Evolutionary conservation across 1,140 invertebrate genomes (phyloP).

Genomic region (Bombus confusus): DNA sequence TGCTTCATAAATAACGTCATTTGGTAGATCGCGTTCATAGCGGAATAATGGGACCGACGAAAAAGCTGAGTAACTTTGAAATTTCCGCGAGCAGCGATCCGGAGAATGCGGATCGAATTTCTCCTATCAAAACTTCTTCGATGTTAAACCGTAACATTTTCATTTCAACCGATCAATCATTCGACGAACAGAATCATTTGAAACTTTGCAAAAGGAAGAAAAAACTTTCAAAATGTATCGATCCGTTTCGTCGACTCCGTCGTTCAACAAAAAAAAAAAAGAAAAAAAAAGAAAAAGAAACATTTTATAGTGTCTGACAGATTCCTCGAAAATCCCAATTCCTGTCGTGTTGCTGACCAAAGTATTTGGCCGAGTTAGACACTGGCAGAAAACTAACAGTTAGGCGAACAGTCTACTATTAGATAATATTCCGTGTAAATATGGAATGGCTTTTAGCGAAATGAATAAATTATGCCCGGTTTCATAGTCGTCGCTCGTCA

Average conservation of each 20-base stretch:
- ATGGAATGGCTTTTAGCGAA: slow-evolving; percentile 6
- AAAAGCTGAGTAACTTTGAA: not conserved
- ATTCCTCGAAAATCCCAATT: not conserved
- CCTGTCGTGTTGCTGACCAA: too few relatives aligned
- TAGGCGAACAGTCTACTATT: not conserved
- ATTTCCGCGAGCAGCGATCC: not conserved
- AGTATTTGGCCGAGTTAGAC: too few relatives aligned
- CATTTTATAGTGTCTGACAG: not conserved
- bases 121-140: not conserved
- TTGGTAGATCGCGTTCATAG: not conserved
- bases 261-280: not conserved
- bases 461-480: slow-evolving; percentile 46
- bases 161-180: not conserved
- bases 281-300: too few relatives aligned
- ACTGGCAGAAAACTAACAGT: too few relatives aligned
- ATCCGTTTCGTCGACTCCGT: not conserved
- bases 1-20: too few relatives aligned
- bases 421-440: not conserved
- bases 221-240: not conserved
- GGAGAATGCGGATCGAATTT: not conserved
- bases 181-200: not conserved
- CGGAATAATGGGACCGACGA: not conserved
- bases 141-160: not conserved
- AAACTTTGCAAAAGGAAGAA: not conserved
- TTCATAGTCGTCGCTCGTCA: slow-evolving; percentile 31